Base-by-base conservation (phyloP, 2,888 invertebrate species). In the Drosophila buzzatii region DNA sequence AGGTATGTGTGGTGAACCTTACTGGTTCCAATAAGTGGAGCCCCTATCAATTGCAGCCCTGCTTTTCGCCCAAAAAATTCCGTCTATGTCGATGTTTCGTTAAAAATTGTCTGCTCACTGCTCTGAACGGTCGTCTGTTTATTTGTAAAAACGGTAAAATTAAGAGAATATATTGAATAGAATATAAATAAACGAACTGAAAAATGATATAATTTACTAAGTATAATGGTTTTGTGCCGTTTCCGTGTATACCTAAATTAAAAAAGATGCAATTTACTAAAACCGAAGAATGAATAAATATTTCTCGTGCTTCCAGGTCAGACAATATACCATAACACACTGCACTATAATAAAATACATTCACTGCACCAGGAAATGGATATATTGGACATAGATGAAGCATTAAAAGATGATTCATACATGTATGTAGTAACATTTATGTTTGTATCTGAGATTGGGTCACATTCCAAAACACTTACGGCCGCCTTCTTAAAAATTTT, bases 321-420 rank as follows among this genome's bases (percentile, higher is more conserved):
- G 39, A 64, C 51, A 55, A 63, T 42, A 51, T n/a, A n/a, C n/a
- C n/a, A n/a, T n/a, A 51, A 33, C 16, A 60, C 41, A 27, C 27
- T 27, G 27, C 7, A 27, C 27, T n/a, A n/a, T 44, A 52, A 52
- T 35, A 44, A 14, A 18, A 51, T 27, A 56, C n/a, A 37, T 27
- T 27, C 39, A 41, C 23, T 57, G 16, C 16, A 41, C 57, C 53
- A 67, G 81, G 85, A 71, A 71, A 92, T 93, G 93, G 93, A 93
- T 89, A 92, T 93, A 82, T 81, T 93, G 76, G 93, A 93, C 69
- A 92, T 93, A 73, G 93, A 93, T 82, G 93, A 93, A 80, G 92
- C 90, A 39, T 83, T 93, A 37, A 92, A 93, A 85, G 93, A 93
- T 92, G 93, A 93, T 91, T 92, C 93, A 82, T 93, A 92, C 88